Conservation (phyloP, 1,140 invertebrate species). For the Hormaphis cornu region DNA sequence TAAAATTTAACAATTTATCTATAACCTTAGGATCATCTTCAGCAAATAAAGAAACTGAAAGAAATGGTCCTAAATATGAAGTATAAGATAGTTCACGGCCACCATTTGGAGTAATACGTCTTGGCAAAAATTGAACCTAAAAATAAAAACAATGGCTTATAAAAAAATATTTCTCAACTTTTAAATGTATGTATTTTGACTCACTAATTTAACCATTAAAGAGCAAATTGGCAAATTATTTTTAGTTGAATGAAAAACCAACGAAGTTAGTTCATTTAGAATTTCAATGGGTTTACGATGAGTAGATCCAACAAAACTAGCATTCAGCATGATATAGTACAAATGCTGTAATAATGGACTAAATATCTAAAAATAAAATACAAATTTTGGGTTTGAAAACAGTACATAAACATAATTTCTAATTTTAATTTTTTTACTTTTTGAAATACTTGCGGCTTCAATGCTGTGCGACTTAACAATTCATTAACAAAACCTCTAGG, state of each 20-base stretch:
- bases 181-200: background rate
- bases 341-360: constrained; percentile 59
- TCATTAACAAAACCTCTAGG: constrained; percentile 60
- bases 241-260: constrained; percentile 48
- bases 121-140: constrained; percentile 66
- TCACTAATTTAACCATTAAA: constrained; percentile 53
- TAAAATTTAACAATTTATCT: constrained; percentile 53
- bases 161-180: constrained; percentile 31
- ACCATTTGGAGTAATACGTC: constrained; percentile 55
- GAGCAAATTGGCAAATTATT: constrained; percentile 65
- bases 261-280: constrained; percentile 61
- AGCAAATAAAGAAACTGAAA: constrained; percentile 80
- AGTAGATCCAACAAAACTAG: constrained; percentile 60
- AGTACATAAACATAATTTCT: background rate
- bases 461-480: constrained; percentile 50
- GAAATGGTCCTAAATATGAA: constrained; percentile 80
- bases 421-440: background rate
- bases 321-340: constrained; percentile 55
- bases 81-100: constrained; percentile 72
- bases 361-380: constrained; percentile 50
- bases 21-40: constrained; percentile 81
- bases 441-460: constrained; percentile 42
- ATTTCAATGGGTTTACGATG: constrained; percentile 57
- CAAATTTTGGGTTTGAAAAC: background rate
- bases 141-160: constrained; percentile 33